Base-by-base conservation (phyloP, 1,140 invertebrate genomes). In the Trichomalopsis sarcophagae region DNA sequence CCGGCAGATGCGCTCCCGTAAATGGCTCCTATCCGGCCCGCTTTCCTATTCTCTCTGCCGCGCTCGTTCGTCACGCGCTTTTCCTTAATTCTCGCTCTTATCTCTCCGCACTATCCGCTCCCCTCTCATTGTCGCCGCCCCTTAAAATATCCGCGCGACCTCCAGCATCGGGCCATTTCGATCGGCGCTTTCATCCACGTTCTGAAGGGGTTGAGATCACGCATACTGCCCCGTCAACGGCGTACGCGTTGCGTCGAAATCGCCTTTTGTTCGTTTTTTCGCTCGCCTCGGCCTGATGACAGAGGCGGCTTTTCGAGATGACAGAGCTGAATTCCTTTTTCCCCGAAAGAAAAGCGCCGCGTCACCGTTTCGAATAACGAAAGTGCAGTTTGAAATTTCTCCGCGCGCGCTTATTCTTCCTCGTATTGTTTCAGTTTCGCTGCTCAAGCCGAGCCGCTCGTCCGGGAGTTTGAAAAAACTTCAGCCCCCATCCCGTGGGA, bases 381-480 rank as follows among this genome's bases (percentile, higher is more conserved):
- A 86, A 81, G 82, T 86, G 88, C 89, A 89, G 88, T 88, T 90
- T 89, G 89, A 89, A 87, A 89, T 90, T 90, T 88, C 89, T 89
- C 82, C 88, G 86, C 84, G 86, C 85, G 36, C 14, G 50, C 88
- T 87, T 83, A 80, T 81, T 74, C 50, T 84, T 80, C 33, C 62
- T 79, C 40, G 4, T 50, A 82, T 85, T 87, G 73, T 79, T 77
- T 81, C 27, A 27, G 27, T 27, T 27, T 27, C 27, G 27, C 27
- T 27, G 27, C 27, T 1, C 27, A 1, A 27, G 27, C 1, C 27
- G 1, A 27, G 27, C 27, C 27, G 27, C 27, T 27, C 27, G 27
- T 27, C 27, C 27, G 27, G 27, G 27, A 27, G 27, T 27, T 27
- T 27, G 27, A 27, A 27, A 1, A 27, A 27, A 27, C 27, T 27